Evolutionary conservation across 2,113 vertebrate species (phyloP), one percentile per base, ranked within the genome.

Genomic region (Gorsachius goisagi): DNA sequence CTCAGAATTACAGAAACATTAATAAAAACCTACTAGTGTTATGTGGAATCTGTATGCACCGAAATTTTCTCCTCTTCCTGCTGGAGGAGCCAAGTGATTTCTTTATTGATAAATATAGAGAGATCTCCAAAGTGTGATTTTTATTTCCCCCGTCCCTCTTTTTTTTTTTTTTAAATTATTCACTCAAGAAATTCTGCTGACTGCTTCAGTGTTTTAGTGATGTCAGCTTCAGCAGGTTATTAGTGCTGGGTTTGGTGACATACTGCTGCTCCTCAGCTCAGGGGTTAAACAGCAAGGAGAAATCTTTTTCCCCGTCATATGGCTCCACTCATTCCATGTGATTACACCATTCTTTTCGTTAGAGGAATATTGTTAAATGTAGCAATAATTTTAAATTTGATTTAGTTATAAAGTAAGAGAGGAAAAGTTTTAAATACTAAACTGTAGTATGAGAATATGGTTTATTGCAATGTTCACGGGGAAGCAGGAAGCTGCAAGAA

Each of bases 11-110:
- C 23, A 2, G 2, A 62, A 88, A 53, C 26, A 15, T 41, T 69
- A 73, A 22, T 56, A 44, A 79, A 76, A 77, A 26, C 17, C 12
- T 80, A 20, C 18, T 37, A 21, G 35, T 0, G 0, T 81, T 84
- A 9, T 21, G 6, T 55, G 15, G 28, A 86, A 47, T 77, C 9
- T 44, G 15, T 60, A n/a, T 5, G 15, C 52, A 85, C 17, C 1
- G 3, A 53, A 66, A 49, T 73, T 39, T 95, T 73, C 41, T 80
- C 24, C 6, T 39, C 6, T 88, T 90, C 45, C 39, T 85, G 39
- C 50, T 66, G 69, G 56, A 87, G 81, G 33, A 91, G 64, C 45
- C 37, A 62, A 59, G 56, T 39, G 66, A 35, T 90, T 93, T 85
- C 30, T 85, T 68, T 73, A 44, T 33, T 72, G 66, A 1, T 32